Evolutionary conservation across 2,888 invertebrate genomes (phyloP).

Genomic region (Nemotelus pantherinus): DNA sequence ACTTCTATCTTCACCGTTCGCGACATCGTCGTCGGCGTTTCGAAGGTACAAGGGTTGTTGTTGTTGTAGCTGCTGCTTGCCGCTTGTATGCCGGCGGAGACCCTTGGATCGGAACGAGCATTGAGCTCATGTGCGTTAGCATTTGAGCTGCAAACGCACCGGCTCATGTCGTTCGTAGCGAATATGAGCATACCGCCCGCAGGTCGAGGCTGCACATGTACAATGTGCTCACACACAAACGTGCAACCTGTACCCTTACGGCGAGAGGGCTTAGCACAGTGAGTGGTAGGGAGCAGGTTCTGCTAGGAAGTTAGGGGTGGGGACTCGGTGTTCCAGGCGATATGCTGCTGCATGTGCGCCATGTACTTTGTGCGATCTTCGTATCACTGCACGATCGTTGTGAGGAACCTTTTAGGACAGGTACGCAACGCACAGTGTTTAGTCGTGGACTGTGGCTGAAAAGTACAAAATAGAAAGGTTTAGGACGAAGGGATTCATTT

Average conservation of each 20-base stretch:
- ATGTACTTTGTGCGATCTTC: constrained; percentile 21
- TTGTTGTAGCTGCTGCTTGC: background rate
- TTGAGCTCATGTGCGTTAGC: constrained; percentile 20
- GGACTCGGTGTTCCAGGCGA: constrained; percentile 13
- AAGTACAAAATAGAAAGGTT: constrained; percentile 61
- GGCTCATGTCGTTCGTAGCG: constrained; percentile 19
- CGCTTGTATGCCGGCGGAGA: background rate
- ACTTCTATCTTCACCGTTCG: constrained; percentile 37
- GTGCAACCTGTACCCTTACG: constrained; percentile 38
- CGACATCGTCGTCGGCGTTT: background rate
- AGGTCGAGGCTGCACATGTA: constrained; percentile 38
- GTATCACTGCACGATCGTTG: constrained; percentile 31
- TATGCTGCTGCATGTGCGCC: background rate
- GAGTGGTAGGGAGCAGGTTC: constrained; percentile 51
- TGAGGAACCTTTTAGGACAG: constrained; percentile 34
- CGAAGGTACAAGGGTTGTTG: background rate
- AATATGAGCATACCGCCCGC: constrained; percentile 16
- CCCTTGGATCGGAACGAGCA: constrained; percentile 12
- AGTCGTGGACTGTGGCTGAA: constrained; percentile 44
- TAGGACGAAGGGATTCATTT: constrained; percentile 68
- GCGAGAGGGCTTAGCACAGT: background rate
- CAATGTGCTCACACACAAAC: constrained; percentile 15
- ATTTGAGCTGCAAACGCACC: constrained; percentile 15
- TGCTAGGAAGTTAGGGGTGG: constrained; percentile 48
- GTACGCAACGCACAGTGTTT: constrained; percentile 30